Conservation (phyloP, 2,888 invertebrate species). For the Philopedon plagiatum region DNA sequence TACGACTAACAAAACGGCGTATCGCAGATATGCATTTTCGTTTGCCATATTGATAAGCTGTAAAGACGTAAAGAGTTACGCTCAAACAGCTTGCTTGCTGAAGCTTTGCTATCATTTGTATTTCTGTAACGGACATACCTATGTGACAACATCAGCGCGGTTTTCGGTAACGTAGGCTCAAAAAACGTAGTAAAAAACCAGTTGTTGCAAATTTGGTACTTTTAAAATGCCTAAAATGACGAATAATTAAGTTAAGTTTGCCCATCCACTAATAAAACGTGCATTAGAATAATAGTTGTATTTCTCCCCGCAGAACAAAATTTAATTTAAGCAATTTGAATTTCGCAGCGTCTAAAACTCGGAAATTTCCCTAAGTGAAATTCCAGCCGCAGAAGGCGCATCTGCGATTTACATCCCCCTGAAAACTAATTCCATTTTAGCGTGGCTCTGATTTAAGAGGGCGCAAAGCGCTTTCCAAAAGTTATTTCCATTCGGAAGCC, state of each 20-base stretch:
- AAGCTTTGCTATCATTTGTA: too few relatives aligned
- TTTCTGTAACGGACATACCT: too few relatives aligned
- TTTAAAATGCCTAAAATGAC: too few relatives aligned
- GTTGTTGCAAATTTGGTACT: too few relatives aligned
- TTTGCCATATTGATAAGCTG: too few relatives aligned
- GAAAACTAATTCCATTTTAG: slow-evolving; percentile 60
- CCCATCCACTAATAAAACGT: not conserved
- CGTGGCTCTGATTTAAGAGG: slow-evolving; percentile 58
- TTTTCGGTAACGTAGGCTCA: too few relatives aligned
- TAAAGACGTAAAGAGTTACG: too few relatives aligned
- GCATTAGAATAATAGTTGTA: slow-evolving; percentile 41
- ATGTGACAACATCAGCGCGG: too few relatives aligned
- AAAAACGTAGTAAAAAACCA: too few relatives aligned
- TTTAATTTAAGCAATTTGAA: slow-evolving; percentile 48
- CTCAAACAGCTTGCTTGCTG: too few relatives aligned
- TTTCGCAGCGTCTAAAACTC: slow-evolving; percentile 35
- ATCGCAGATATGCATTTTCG: too few relatives aligned
- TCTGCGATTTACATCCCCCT: slow-evolving; percentile 61
- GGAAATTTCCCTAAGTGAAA: slow-evolving; percentile 56
- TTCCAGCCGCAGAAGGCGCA: slow-evolving; percentile 57
- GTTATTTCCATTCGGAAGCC: slow-evolving; percentile 62
- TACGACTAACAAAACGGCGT: too few relatives aligned
- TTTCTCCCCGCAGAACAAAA: slow-evolving; percentile 47
- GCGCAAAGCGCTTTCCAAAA: slow-evolving; percentile 61
- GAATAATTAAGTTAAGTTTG: not conserved